phyloP scores from a whole-genome alignment of 2,888 invertebrate genomes.

The Drosophila mercatorum region DNA sequence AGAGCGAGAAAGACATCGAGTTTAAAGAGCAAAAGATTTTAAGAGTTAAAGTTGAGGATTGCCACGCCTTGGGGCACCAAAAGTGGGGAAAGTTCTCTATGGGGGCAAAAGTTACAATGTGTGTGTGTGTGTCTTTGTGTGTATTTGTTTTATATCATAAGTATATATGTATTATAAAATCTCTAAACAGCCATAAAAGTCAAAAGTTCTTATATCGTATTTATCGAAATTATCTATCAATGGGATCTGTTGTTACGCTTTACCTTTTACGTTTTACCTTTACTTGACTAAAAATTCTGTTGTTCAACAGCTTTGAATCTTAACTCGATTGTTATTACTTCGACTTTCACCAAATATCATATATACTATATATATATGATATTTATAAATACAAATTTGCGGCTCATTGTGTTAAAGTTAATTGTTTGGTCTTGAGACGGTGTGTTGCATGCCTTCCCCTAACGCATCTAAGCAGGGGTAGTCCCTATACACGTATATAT shows the following conservation, averaged over 20 bases:
- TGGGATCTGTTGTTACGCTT: constrained; percentile 29
- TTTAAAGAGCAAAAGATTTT: constrained; percentile 15
- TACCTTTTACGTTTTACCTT: constrained; percentile 14
- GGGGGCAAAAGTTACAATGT: constrained; percentile 18
- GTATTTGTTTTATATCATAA: constrained; percentile 23
- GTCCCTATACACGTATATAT: not conserved
- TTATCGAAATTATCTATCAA: constrained; percentile 65
- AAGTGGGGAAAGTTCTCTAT: constrained; percentile 26
- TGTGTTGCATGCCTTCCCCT: constrained; percentile 21
- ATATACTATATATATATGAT: constrained; percentile 33
- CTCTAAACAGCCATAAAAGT: constrained; percentile 83
- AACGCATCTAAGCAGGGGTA: constrained; percentile 6
- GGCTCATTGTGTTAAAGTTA: constrained; percentile 63
- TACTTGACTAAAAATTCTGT: constrained; percentile 25
- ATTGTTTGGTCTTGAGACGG: constrained; percentile 58
- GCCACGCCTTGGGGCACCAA: constrained; percentile 31
- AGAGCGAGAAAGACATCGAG: constrained; percentile 11
- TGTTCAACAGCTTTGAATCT: constrained; percentile 58
- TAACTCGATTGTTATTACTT: constrained; percentile 71
- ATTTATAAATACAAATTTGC: constrained; percentile 70
- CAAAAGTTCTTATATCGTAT: constrained; percentile 72
- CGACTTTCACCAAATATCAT: constrained; percentile 14
- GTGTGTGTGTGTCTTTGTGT: constrained; percentile 14
- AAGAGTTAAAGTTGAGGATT: constrained; percentile 22
- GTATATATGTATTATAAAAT: constrained; percentile 71